These are phyloP conservation scores for Sycophila texana DNA, from an alignment of 2,888 invertebrate species.

Conservation along the genomic window DNA sequence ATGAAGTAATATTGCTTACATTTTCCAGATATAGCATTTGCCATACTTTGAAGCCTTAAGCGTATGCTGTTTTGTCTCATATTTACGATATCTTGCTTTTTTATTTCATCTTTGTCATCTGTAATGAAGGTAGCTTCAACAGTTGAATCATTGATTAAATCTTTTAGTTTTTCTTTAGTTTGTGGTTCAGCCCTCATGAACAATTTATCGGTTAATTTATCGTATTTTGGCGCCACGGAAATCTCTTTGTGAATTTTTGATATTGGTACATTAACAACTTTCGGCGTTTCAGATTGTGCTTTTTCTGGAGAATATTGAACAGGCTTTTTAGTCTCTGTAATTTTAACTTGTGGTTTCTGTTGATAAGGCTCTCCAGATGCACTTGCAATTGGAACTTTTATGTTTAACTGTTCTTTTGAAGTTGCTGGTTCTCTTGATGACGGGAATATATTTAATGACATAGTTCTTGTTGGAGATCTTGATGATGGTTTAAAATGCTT, in stretches of 20 bases:
- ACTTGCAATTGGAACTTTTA: constrained; percentile 30
- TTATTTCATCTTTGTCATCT: constrained; percentile 71
- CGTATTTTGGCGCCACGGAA: not conserved
- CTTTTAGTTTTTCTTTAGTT: constrained; percentile 68
- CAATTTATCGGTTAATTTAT: constrained; percentile 64
- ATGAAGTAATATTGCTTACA: constrained; percentile 59
- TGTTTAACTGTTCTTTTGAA: constrained; percentile 50
- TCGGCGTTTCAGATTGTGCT: not conserved
- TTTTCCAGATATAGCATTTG: constrained; percentile 73
- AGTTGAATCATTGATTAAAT: constrained; percentile 68
- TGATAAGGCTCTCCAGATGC: constrained; percentile 27
- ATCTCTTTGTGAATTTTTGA: constrained; percentile 26
- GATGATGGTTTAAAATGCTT: constrained; percentile 71
- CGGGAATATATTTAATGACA: not conserved
- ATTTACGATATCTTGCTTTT: constrained; percentile 70
- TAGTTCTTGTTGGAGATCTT: constrained; percentile 46
- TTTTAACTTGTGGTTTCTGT: constrained; percentile 17
- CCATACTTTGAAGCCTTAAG: constrained; percentile 72
- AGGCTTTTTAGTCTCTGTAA: not conserved
- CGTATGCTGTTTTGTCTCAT: constrained; percentile 74
- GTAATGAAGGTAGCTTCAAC: constrained; percentile 67
- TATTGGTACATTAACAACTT: not conserved
- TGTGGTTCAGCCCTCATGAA: constrained; percentile 73
- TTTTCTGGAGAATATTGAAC: constrained; percentile 11
- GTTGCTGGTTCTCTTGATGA: constrained; percentile 23